Base-by-base conservation (phyloP, 1,140 invertebrate species). In the Rhopalosiphum maidis region DNA sequence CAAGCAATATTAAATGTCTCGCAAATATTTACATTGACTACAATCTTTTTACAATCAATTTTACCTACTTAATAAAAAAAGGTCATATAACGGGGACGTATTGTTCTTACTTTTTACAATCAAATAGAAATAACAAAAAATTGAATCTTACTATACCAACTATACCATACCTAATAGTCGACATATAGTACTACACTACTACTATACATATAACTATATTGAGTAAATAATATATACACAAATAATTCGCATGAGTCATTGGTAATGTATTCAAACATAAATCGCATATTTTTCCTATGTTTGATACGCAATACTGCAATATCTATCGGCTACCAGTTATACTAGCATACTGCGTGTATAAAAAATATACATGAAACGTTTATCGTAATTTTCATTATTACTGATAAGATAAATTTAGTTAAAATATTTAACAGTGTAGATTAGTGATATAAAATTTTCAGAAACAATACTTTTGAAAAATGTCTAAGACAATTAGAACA, bases 61-160 rank as follows among this genome's bases (percentile, higher is more conserved):
- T 41, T 41, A 83, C 82, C 21, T 41, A 83, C 37, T 37, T 83
- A 83, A 41, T 83, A 83, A 83, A 37, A 51, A 83, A 83, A 83
- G 82, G 82, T 83, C 82, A 41, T 41, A 41, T 83, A 83, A 83
- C 82, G 82, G 82, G 82, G 22, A 83, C 22, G 37, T 83, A 83
- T 83, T 83, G 82, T 83, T 83, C 82, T 83, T 83, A 8, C 22
- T 83, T 82, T 82, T 68, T n/a, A 30, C 30, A 60, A 68, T 68
- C 60, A 77, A 77, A 77, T 77, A 77, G 60, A 77, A 77, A 77
- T 77, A 18, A 77, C 60, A 15, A 77, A 77, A 77, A 77, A 77
- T 6, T n/a, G 60, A 77, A 77, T 77, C 83, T 43, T 43, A 25
- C 4, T 86, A 86, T 46, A 37, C 30, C 7, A 41, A 41, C 41